These are phyloP conservation scores for Epirrita christyi DNA, from an alignment of 2,888 invertebrate species.

Conservation along the genomic window DNA sequence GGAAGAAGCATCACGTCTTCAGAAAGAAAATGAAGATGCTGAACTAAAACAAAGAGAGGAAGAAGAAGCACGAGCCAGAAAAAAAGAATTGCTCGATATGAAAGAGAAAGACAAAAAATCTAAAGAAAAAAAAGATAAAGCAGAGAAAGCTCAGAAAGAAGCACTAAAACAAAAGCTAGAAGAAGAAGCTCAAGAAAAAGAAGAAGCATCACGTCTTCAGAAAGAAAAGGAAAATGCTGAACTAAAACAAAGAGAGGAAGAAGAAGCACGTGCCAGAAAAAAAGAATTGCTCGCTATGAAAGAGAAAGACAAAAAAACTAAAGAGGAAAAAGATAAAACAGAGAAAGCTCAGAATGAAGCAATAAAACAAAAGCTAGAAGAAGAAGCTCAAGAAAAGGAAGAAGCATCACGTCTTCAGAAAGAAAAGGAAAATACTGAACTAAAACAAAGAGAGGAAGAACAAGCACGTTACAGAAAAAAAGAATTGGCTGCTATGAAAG, in stretches of 20 bases:
- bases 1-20: constrained; percentile 2
- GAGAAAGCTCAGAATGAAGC: not conserved
- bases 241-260: constrained; percentile 20
- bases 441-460: constrained; percentile 29
- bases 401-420: not conserved
- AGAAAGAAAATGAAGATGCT: constrained; percentile 6
- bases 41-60: constrained; percentile 19
- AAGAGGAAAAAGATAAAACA: not conserved
- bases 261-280: constrained; percentile 5
- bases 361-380: not conserved
- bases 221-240: constrained; percentile 4
- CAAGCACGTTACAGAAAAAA: constrained; percentile 10
- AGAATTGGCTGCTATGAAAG: constrained; percentile 6
- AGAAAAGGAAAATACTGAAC: constrained; percentile 21
- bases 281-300: not conserved
- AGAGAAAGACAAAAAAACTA: no score
- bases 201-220: constrained; percentile 8
- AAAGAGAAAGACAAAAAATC: constrained; percentile 12
- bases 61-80: constrained; percentile 12
- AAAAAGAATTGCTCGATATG: constrained; percentile 18
- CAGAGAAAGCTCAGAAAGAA: constrained; percentile 16
- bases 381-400: not conserved
- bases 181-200: not conserved
- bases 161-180: constrained; percentile 1
- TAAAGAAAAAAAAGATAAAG: not conserved